A percentile compares a stretch with the other conserved stretches of the same genome.
phyloP scores from a whole-genome alignment of 2,113 vertebrate species.

The Hymenochirus boettgeri region DNA sequence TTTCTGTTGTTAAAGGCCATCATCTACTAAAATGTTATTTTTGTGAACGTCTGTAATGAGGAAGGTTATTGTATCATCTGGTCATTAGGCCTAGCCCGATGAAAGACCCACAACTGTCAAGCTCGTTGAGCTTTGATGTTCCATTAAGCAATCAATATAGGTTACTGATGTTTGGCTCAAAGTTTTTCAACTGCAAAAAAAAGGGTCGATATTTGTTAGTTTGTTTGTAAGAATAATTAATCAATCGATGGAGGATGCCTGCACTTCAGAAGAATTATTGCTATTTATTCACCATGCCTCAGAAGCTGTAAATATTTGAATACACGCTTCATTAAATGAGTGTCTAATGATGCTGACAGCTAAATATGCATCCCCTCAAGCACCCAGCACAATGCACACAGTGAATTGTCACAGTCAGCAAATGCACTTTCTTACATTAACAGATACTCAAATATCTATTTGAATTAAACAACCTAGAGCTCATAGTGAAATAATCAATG shows the following conservation, averaged over 20 bases:
- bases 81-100: slow-evolving; percentile 69
- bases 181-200: slow-evolving; percentile 76
- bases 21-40: too few species aligned
- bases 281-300: slow-evolving; percentile 51
- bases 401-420: too few species aligned
- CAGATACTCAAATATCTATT: too few species aligned
- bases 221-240: slow-evolving; percentile 95
- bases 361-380: too few species aligned
- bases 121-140: slow-evolving; percentile 81
- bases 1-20: too few species aligned
- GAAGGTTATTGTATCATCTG: slow-evolving; percentile 84
- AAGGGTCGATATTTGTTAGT: slow-evolving; percentile 97
- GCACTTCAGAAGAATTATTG: slow-evolving; percentile 63
- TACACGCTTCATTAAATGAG: slow-evolving; percentile 25
- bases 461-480: too few species aligned
- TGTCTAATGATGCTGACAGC: slow-evolving; percentile 7
- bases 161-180: slow-evolving; percentile 79
- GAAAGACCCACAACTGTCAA: slow-evolving; percentile 89
- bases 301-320: slow-evolving; percentile 38
- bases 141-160: slow-evolving; percentile 94
- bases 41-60: slow-evolving; percentile 55
- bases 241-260: slow-evolving; percentile 83
- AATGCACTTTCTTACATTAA: too few species aligned
- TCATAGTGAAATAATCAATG: too few species aligned
- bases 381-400: too few species aligned